These are phyloP conservation scores for Pocillopora grandis DNA, from an alignment of 92 coral and sea anemone species.

Conservation along the genomic window DNA sequence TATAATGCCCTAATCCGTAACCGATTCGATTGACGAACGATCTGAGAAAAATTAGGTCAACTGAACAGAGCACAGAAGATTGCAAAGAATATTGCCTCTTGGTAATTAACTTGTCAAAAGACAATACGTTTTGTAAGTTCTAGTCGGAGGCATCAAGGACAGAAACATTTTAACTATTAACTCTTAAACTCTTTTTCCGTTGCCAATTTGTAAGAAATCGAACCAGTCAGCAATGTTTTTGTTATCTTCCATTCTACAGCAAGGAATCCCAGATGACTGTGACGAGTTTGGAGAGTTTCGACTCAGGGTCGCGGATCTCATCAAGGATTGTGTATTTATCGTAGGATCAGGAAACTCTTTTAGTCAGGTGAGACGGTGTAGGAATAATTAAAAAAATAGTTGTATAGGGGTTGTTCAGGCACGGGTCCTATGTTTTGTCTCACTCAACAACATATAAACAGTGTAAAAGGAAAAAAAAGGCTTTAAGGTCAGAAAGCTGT, in stretches of 20 bases:
- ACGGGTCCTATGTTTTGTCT: background rate
- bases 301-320: constrained; percentile 86
- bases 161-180: no score
- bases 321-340: constrained; percentile 94
- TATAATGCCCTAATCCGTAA: no score
- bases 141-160: no score
- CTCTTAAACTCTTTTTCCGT: background rate
- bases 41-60: no score
- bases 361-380: constrained; percentile 65
- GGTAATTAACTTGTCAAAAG: no score
- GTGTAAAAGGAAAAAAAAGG: no score
- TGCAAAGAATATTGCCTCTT: no score
- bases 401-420: background rate
- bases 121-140: no score
- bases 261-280: constrained; percentile 81
- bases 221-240: background rate
- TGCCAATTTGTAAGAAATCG: background rate
- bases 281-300: constrained; percentile 95
- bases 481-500: background rate
- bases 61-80: no score
- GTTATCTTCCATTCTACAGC: constrained; percentile 42
- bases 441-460: no score
- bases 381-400: no score
- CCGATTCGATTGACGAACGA: no score
- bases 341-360: constrained; percentile 90